phyloP scores from a whole-genome alignment of 2,888 invertebrate genomes.

The Cenopis cana region DNA sequence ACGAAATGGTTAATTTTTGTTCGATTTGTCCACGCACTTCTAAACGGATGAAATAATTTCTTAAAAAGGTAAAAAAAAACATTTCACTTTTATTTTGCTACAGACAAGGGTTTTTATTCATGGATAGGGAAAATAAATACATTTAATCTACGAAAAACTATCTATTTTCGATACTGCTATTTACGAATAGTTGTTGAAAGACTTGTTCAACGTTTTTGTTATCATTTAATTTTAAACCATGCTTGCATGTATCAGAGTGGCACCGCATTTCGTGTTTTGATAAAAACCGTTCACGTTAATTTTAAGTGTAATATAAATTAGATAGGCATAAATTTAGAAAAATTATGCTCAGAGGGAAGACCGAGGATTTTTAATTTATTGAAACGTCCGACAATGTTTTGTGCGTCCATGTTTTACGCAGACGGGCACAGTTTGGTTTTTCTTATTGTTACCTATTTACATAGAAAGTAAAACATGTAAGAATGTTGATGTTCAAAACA shows the following conservation, averaged over 20 bases:
- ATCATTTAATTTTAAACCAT: neutral
- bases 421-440: slow-evolving; percentile 35
- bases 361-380: slow-evolving; percentile 52
- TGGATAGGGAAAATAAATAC: neutral
- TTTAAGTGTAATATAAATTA: slow-evolving; percentile 69
- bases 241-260: neutral
- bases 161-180: neutral
- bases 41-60: neutral
- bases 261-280: neutral
- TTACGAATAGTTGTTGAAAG: too few species aligned
- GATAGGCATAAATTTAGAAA: slow-evolving; percentile 78
- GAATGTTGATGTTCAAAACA: neutral
- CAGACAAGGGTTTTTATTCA: neutral
- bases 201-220: too few species aligned
- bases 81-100: neutral
- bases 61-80: neutral
- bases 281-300: slow-evolving; percentile 48
- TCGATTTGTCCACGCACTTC: neutral
- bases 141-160: neutral
- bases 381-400: slow-evolving; percentile 54
- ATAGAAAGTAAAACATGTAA: neutral
- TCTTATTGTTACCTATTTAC: neutral
- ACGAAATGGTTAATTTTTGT: neutral
- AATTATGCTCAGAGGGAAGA: slow-evolving; percentile 72
- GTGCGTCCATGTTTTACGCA: slow-evolving; percentile 45